These are phyloP conservation scores for Whitmania pigra DNA, from an alignment of 1,140 invertebrate species.

Conservation along the genomic window DNA sequence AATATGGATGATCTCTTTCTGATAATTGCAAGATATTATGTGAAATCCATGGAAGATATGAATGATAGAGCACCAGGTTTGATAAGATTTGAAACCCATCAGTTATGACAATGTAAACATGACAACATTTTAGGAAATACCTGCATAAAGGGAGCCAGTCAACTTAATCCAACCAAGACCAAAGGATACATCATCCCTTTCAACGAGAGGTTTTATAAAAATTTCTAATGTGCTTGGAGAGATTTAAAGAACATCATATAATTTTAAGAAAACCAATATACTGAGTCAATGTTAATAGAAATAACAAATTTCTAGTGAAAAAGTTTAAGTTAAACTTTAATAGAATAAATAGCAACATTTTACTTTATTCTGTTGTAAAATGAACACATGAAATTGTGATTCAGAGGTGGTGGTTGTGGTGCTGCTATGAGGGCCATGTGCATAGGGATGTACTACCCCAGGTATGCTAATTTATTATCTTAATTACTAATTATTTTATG, in stretches of 20 bases:
- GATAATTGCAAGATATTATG: slow-evolving; percentile 11
- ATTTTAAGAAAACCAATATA: too few species aligned
- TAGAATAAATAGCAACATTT: background rate
- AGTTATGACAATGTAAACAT: background rate
- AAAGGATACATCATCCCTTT: slow-evolving; percentile 8
- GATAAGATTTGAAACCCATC: background rate
- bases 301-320: background rate
- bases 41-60: slow-evolving; percentile 15
- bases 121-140: background rate
- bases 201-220: background rate
- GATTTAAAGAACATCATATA: too few species aligned
- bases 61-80: slow-evolving; percentile 18
- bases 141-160: background rate
- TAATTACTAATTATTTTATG: too few species aligned
- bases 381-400: background rate
- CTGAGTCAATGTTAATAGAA: too few species aligned
- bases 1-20: slow-evolving; percentile 9
- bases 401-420: slow-evolving; percentile 37
- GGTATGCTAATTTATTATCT: slow-evolving; percentile 21
- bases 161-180: background rate
- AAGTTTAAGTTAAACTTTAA: background rate
- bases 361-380: background rate
- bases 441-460: slow-evolving; percentile 37
- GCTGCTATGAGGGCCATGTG: slow-evolving; percentile 42
- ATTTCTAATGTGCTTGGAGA: too few species aligned